Base-by-base conservation (phyloP, 2,888 invertebrate species). In the Tetragnatha montana region DNA sequence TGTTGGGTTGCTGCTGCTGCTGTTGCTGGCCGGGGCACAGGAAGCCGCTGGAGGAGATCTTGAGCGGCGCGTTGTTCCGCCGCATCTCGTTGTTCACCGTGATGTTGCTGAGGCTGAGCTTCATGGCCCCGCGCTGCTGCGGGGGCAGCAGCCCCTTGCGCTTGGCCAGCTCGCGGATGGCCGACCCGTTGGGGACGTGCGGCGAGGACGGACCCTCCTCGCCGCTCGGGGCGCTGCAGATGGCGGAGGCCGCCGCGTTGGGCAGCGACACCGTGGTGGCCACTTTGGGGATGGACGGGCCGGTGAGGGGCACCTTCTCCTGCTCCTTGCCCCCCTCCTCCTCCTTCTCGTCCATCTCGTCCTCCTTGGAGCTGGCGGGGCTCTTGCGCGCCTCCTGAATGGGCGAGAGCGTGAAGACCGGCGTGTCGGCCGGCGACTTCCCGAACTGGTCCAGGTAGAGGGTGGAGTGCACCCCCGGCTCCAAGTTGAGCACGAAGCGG, bases 391-490 rank as follows among this genome's bases (percentile, higher is more conserved):
- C 96, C 94, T 98, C 98, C 76, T 97, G 96, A 92, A 98, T 98
- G 82, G 98, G 98, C 83, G 98, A 98, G 92, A 98, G 94, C 0
- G 97, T 97, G 84, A 97, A 96, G 92, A 97, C 97, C 90, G 95
- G 96, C 93, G 95, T 96, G 93, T 94, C 96, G 17, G 91, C 89
- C 93, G 93, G 96, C 81, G 96, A 87, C 50, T 92, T 91, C 1
- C 92, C 96, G 92, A 96, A 94, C 93, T 96, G 96, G 93, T 98
- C 98, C 93, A 98, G 94, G 94, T 97, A 97, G 92, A 98, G 95
- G 93, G 97, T 97, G 60, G 97, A 98, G 94, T 98, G 98, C 79
- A 98, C 98, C 82, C 98, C 98, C 6, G 98, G 98, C 94, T 98
- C 98, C 91, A 97, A 96, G 94, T 98, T 98, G 91, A 98, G 94